Conservation (phyloP, 2,888 invertebrate genomes). For the Hemicrepidius hirtus region DNA sequence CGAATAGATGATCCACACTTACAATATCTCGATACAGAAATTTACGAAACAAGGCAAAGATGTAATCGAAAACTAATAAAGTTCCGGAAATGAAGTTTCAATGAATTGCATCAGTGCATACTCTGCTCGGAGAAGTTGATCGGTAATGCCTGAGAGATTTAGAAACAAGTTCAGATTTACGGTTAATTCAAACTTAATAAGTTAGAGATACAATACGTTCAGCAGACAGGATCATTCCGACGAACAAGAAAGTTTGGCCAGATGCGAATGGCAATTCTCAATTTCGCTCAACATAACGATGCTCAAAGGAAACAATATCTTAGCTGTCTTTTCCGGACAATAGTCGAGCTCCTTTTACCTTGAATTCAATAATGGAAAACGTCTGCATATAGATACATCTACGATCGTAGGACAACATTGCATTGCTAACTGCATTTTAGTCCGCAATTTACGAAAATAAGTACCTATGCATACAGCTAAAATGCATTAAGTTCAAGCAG, state of each 20-base stretch:
- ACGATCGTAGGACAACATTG: background rate
- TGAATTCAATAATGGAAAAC: background rate
- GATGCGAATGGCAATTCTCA: conserved; percentile 30
- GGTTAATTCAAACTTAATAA: conserved; percentile 20
- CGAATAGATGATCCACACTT: too few species aligned
- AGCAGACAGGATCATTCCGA: conserved; percentile 13
- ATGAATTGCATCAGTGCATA: too few species aligned
- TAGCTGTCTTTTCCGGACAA: conserved; percentile 4
- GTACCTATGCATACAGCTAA: background rate
- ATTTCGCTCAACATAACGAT: conserved; percentile 10
- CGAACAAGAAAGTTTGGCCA: conserved; percentile 12
- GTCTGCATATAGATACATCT: background rate
- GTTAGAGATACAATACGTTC: background rate
- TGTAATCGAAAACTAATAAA: too few species aligned
- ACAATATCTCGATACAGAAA: too few species aligned
- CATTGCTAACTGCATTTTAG: background rate
- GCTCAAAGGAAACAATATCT: conserved; percentile 32
- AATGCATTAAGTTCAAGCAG: background rate
- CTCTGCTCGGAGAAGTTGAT: too few species aligned
- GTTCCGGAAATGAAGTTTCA: too few species aligned
- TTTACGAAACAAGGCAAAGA: too few species aligned
- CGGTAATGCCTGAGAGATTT: too few species aligned
- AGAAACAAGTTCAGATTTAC: conserved; percentile 1
- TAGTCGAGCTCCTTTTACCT: background rate
- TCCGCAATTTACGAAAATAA: background rate